Evolutionary conservation across 2,888 invertebrate genomes (phyloP), one percentile per base, ranked within the genome.

Genomic region (Mythimna pallens): DNA sequence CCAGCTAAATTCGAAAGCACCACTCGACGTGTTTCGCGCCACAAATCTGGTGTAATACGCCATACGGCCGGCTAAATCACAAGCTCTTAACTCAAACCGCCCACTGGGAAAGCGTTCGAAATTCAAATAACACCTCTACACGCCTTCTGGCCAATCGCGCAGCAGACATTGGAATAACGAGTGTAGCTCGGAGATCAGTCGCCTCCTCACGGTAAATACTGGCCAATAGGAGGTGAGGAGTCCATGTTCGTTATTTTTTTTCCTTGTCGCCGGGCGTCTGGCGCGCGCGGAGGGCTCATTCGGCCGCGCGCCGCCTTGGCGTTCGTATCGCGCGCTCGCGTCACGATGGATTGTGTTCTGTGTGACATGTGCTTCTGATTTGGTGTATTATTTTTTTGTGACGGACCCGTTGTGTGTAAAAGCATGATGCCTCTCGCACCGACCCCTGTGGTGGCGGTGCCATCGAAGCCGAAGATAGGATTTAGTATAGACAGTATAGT

Each of bases 401-500:
- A 89, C 94, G 92, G 94, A 94, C 93, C 86, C 87, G 91, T 90
- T 92, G 92, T 92, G 94, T 92, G 92, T 86, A 87, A 93, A 95
- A 97, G 97, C 97, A 99, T 98, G 98, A 98, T 99, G 98, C 98
- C 98, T 97, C 97, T 98, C 97, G 98, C 98, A 97, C 98, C 98
- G 97, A 98, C 98, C 94, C 98, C 98, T 97, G 98, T 98, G 96
- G 98, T 98, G 96, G 98, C 98, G 96, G 98, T 98, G 97, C 98
- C 98, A 93, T 98, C 98, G 88, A 98, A 98, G 96, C 99, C 99
- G 87, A 99, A 99, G 96, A 98, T 99, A 93, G 99, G 99, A 90
- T 99, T 99, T 93, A 98, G 98, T 92, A 99, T 99, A 95, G 99
- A 99, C 96, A 98, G 98, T 91, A 98, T 99, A 91, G 99, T 99